Evolutionary conservation across 2,888 invertebrate species (phyloP).

Genomic region (Xylota segnis): DNA sequence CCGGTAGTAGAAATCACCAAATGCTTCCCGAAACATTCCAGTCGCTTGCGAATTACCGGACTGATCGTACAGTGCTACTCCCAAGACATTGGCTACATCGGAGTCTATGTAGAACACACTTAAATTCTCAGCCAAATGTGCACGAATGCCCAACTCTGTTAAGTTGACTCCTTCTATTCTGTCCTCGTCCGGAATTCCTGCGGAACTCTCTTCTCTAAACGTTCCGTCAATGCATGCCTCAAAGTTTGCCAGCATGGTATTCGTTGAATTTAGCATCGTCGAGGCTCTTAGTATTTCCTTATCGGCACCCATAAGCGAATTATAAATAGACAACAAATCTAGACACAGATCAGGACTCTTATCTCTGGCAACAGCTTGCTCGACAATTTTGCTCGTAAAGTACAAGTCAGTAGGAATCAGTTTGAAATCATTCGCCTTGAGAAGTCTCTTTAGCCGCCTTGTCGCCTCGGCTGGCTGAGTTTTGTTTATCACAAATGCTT

Average conservation of each 20-base stretch:
- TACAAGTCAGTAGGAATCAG: constrained; percentile 87
- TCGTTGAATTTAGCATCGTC: constrained; percentile 87
- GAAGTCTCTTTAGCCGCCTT: constrained; percentile 40
- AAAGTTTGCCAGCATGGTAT: constrained; percentile 86
- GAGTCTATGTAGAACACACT: constrained; percentile 83
- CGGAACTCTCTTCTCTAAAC: not conserved
- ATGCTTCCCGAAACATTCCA: constrained; percentile 54
- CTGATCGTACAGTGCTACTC: constrained; percentile 80
- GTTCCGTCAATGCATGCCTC: constrained; percentile 86
- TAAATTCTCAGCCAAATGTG: constrained; percentile 80
- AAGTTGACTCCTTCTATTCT: constrained; percentile 71
- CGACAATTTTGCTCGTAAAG: constrained; percentile 84
- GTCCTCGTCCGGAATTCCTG: not conserved
- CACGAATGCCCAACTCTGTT: constrained; percentile 79
- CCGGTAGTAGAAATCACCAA: constrained; percentile 79
- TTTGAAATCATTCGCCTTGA: constrained; percentile 63
- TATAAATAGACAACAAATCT: constrained; percentile 81
- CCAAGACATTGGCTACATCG: constrained; percentile 80
- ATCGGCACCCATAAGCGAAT: constrained; percentile 86
- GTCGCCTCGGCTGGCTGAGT: constrained; percentile 14
- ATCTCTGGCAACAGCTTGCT: constrained; percentile 76
- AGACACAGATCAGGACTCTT: constrained; percentile 68
- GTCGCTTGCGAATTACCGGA: not conserved
- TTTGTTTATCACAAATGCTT: constrained; percentile 41
- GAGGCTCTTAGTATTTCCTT: constrained; percentile 79